phyloP scores from a whole-genome alignment of 2,888 invertebrate genomes.

The Agrochola lota region DNA sequence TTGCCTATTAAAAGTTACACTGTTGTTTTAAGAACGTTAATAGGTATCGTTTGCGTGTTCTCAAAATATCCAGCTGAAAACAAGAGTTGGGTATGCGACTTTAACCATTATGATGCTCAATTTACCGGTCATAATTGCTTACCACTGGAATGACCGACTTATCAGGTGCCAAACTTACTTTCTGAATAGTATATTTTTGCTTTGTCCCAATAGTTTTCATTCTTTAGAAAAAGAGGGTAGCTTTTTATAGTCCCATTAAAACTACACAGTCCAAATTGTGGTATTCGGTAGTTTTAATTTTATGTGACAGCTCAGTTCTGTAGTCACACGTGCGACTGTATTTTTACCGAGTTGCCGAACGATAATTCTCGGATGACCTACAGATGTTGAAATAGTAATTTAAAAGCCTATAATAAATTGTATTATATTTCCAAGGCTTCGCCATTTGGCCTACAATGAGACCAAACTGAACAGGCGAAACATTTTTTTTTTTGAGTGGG shows the following conservation, averaged over 20 bases:
- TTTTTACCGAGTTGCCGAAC: slow-evolving; percentile 1
- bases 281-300: slow-evolving; percentile 16
- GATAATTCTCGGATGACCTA: no score
- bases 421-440: no score
- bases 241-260: slow-evolving; percentile 29
- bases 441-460: no score
- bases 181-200: neutral
- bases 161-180: neutral
- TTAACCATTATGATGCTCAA: slow-evolving; percentile 12
- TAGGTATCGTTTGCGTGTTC: slow-evolving; percentile 53
- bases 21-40: slow-evolving; percentile 52
- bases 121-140: slow-evolving; percentile 27
- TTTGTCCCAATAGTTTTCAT: slow-evolving; percentile 26
- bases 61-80: slow-evolving; percentile 42
- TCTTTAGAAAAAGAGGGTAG: slow-evolving; percentile 14
- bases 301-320: slow-evolving; percentile 13
- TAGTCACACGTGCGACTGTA: slow-evolving; percentile 11
- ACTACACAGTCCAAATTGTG: neutral
- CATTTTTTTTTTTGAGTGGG: no score
- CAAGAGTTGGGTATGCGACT: slow-evolving; percentile 16
- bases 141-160: slow-evolving; percentile 23
- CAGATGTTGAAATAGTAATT: neutral
- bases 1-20: slow-evolving; percentile 61
- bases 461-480: no score
- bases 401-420: no score